These are phyloP conservation scores for Radopholus similis DNA, from an alignment of 1,140 invertebrate genomes.

Conservation along the genomic window DNA sequence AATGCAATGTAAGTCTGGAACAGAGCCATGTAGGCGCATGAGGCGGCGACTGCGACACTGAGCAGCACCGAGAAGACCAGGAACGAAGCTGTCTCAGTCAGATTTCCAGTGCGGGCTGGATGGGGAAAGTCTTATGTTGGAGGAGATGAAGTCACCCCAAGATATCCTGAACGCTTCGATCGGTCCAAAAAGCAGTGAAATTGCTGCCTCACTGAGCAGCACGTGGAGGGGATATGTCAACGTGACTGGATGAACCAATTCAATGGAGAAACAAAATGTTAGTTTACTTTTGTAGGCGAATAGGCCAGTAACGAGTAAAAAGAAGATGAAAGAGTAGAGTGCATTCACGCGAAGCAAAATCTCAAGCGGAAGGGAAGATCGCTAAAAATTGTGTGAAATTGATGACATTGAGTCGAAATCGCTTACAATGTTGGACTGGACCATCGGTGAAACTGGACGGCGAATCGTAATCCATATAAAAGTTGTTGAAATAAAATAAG, in stretches of 20 bases:
- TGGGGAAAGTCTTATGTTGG: not conserved
- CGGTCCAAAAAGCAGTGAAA: not conserved
- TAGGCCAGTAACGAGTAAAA: not conserved
- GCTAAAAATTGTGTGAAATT: not conserved
- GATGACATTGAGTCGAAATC: too few relatives aligned
- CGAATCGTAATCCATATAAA: too few relatives aligned
- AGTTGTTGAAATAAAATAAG: too few relatives aligned
- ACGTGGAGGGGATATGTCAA: slow-evolving; percentile 5
- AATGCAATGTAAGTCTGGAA: slow-evolving; percentile 14
- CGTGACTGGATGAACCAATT: too few relatives aligned
- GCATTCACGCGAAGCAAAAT: not conserved
- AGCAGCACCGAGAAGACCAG: slow-evolving; percentile 12
- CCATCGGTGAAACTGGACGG: too few relatives aligned
- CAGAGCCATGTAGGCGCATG: not conserved
- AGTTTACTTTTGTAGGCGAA: slow-evolving; percentile 1
- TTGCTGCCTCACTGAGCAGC: not conserved
- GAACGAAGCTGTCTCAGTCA: slow-evolving; percentile 5
- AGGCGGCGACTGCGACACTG: not conserved
- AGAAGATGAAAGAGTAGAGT: not conserved
- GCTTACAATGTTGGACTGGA: too few relatives aligned
- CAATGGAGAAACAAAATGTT: not conserved
- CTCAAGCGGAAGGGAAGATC: not conserved
- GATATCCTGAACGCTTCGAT: slow-evolving; percentile 7
- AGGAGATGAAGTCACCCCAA: not conserved
- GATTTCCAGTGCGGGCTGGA: slow-evolving; percentile 5